phyloP scores from a whole-genome alignment of 2,888 invertebrate genomes.

The Oegoconia quadripuncta region DNA sequence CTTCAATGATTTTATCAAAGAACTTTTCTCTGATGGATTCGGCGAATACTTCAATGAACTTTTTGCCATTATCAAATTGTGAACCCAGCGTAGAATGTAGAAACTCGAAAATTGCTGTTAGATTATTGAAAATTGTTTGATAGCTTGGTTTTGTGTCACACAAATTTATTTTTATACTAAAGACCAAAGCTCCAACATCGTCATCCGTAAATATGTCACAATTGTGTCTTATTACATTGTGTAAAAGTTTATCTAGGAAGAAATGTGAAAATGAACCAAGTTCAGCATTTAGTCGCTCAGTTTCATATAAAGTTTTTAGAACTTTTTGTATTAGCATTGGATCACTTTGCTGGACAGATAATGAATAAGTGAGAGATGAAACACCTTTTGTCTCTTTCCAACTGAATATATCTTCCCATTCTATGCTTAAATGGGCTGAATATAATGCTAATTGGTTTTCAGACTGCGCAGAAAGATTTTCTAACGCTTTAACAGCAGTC shows the following conservation, averaged over 20 bases:
- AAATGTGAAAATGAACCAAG: constrained; percentile 65
- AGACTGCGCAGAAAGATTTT: constrained; percentile 48
- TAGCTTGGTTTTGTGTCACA: constrained; percentile 55
- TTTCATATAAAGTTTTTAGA: constrained; percentile 56
- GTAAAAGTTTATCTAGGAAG: constrained; percentile 58
- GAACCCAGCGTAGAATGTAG: constrained; percentile 63
- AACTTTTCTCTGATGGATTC: constrained; percentile 59
- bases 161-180: constrained; percentile 62
- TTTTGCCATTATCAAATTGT: constrained; percentile 54
- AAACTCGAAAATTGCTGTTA: constrained; percentile 70
- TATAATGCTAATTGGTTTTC: constrained; percentile 63
- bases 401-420: constrained; percentile 67
- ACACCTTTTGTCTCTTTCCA: constrained; percentile 63
- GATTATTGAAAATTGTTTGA: constrained; percentile 64
- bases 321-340: constrained; percentile 54
- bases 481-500: constrained; percentile 45
- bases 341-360: constrained; percentile 66
- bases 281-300: constrained; percentile 62
- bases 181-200: constrained; percentile 59
- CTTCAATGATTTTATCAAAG: constrained; percentile 65
- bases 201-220: constrained; percentile 70
- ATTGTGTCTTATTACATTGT: constrained; percentile 61
- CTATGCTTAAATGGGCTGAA: constrained; percentile 58
- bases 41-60: constrained; percentile 63
- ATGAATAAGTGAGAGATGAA: constrained; percentile 50